Conservation (phyloP, 2,797 vertebrate genomes). For the Miichthys miiuy region DNA sequence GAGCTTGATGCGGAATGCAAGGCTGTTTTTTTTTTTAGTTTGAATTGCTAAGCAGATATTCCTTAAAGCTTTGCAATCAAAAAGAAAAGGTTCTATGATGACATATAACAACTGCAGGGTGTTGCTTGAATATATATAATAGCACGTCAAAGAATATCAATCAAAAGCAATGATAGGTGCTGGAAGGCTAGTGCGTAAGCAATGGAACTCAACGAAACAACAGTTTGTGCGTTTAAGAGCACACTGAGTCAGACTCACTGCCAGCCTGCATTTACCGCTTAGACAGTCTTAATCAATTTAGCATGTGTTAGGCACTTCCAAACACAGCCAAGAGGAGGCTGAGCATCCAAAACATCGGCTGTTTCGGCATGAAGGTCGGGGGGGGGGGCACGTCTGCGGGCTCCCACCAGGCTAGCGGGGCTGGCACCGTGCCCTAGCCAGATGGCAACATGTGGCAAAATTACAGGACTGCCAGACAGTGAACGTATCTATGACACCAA, state of each 20-base stretch:
- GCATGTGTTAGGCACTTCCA: constrained; percentile 69
- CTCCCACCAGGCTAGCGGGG: constrained; percentile 47
- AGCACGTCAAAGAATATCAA: constrained; percentile 1
- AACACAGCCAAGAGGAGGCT: constrained; percentile 57
- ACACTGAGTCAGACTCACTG: constrained; percentile 55
- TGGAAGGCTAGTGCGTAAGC: constrained; percentile 9
- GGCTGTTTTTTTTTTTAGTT: constrained; percentile 31
- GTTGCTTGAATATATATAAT: constrained; percentile 17
- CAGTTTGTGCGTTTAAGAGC: constrained; percentile 54
- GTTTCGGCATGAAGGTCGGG: constrained; percentile 68
- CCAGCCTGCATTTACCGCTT: constrained; percentile 66
- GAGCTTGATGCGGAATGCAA: constrained; percentile 48
- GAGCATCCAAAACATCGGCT: constrained; percentile 63
- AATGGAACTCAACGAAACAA: constrained; percentile 19
- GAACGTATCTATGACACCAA: constrained; percentile 59
- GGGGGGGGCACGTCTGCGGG: constrained; percentile 43
- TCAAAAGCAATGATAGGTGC: constrained; percentile 17
- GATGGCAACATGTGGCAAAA: constrained; percentile 83
- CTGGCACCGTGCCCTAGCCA: constrained; percentile 72
- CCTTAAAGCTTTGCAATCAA: constrained; percentile 39
- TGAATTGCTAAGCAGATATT: constrained; percentile 30
- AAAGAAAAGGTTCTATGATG: constrained; percentile 10
- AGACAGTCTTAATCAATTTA: constrained; percentile 79
- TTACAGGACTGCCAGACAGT: constrained; percentile 64
- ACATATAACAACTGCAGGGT: constrained; percentile 13